Evolutionary conservation across 1,140 invertebrate genomes (phyloP).

Genomic region (Formica selysi): DNA sequence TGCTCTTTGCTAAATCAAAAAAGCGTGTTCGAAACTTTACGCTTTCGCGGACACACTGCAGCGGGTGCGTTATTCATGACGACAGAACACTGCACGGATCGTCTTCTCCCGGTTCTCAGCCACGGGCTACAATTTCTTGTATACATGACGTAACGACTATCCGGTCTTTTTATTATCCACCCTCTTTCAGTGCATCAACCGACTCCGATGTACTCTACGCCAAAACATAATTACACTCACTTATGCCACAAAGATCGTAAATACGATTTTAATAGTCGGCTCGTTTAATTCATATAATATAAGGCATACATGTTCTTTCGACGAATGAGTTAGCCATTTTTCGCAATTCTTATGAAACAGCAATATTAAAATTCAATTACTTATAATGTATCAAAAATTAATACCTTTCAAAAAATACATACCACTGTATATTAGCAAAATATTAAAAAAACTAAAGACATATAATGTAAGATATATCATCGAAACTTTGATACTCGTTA

Average conservation of each 20-base stretch:
- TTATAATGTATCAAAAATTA: neutral
- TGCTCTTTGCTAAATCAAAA: conserved; percentile 59
- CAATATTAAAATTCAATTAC: neutral
- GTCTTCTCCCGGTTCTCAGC: conserved; percentile 61
- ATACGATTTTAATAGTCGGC: conserved; percentile 31
- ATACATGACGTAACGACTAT: conserved; percentile 60
- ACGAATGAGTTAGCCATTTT: neutral
- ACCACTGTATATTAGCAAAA: neutral
- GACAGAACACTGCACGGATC: conserved; percentile 69
- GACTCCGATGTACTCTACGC: conserved; percentile 9
- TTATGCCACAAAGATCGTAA: conserved; percentile 9
- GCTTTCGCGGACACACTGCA: conserved; percentile 56
- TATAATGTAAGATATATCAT: neutral
- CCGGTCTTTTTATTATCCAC: conserved; percentile 5
- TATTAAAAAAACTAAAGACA: neutral
- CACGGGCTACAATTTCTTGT: conserved; percentile 73
- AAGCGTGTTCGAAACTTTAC: conserved; percentile 59
- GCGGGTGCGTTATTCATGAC: conserved; percentile 74
- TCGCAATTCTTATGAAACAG: neutral
- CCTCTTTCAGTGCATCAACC: neutral
- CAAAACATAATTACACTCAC: conserved; percentile 35
- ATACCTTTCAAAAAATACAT: neutral
- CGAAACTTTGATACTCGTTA: too few species aligned
- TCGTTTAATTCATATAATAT: neutral
- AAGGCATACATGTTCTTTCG: neutral